A percentile compares a stretch with the other conserved stretches of the same genome.
phyloP scores from a whole-genome alignment of 2,113 vertebrate species.

The Chamaea fasciata region DNA sequence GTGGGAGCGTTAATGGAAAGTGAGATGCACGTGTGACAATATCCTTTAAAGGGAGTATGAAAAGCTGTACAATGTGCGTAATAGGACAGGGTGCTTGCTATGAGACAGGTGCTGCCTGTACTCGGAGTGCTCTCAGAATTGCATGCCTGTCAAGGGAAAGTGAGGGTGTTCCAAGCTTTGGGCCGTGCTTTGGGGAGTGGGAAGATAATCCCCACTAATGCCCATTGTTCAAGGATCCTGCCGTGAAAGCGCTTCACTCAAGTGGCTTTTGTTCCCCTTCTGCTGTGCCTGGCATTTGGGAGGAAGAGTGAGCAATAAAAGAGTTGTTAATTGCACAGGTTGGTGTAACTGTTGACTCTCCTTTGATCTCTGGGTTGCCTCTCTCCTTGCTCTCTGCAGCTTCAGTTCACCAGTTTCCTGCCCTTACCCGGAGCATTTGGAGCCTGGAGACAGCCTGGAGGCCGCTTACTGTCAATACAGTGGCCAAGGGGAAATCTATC shows the following conservation, averaged over 20 bases:
- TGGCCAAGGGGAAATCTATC: constrained; percentile 61
- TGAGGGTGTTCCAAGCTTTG: not conserved
- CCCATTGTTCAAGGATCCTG: not conserved
- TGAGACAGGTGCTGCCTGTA: not conserved
- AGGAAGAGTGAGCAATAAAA: not conserved
- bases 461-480: constrained; percentile 62
- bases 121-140: not conserved
- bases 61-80: not conserved
- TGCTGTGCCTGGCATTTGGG: not conserved
- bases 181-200: not conserved
- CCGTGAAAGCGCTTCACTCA: not conserved
- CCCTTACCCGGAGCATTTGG: constrained; percentile 66
- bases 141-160: not conserved
- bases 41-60: not conserved
- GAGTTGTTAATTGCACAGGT: not conserved
- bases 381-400: constrained; percentile 15
- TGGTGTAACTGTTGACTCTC: not conserved
- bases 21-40: not conserved
- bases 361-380: not conserved
- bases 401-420: constrained; percentile 13
- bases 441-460: constrained; percentile 50
- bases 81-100: not conserved
- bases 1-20: not conserved
- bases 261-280: not conserved
- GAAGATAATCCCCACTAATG: not conserved